A percentile compares a stretch with the other conserved stretches of the same genome.
Evolutionary conservation across 2,888 invertebrate species (phyloP).

Genomic region (Azorinus chamasolen): DNA sequence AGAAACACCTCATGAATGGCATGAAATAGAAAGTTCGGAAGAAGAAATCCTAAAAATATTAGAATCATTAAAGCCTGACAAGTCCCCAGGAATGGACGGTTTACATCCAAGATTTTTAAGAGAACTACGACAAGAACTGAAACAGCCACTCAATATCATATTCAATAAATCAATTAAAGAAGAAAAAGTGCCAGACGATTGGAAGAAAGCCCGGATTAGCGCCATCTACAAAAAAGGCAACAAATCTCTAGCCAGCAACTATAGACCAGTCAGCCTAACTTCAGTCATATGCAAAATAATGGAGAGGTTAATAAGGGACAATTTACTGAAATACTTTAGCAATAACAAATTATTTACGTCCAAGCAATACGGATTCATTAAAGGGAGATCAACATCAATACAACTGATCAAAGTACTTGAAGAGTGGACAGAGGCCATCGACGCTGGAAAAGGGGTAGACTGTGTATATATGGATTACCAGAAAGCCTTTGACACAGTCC

Average conservation of each 20-base stretch:
- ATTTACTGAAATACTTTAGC: neutral
- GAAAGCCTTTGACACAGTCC: too few species aligned
- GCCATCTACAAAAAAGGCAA: constrained; percentile 17
- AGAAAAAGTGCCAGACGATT: constrained; percentile 2
- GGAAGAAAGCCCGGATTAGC: constrained; percentile 1
- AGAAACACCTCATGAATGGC: too few species aligned
- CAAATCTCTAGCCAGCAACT: constrained; percentile 10
- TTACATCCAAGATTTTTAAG: constrained; percentile 3
- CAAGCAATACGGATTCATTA: constrained; percentile 24
- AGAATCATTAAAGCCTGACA: neutral
- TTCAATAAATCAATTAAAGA: neutral
- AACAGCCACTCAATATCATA: neutral
- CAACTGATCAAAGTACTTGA: constrained; percentile 27
- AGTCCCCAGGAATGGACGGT: constrained; percentile 2
- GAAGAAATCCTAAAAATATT: constrained; percentile 1
- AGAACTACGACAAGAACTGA: neutral
- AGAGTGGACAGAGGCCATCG: constrained; percentile 21
- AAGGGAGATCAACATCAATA: constrained; percentile 12
- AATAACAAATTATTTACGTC: constrained; percentile 21
- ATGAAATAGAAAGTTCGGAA: neutral
- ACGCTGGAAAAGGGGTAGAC: neutral
- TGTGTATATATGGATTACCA: neutral
- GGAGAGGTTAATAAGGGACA: constrained; percentile 5
- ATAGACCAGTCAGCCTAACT: constrained; percentile 20
- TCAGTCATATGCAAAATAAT: constrained; percentile 18